Base-by-base conservation (phyloP, 1,140 invertebrate species). In the Drosophila kikkawai region DNA sequence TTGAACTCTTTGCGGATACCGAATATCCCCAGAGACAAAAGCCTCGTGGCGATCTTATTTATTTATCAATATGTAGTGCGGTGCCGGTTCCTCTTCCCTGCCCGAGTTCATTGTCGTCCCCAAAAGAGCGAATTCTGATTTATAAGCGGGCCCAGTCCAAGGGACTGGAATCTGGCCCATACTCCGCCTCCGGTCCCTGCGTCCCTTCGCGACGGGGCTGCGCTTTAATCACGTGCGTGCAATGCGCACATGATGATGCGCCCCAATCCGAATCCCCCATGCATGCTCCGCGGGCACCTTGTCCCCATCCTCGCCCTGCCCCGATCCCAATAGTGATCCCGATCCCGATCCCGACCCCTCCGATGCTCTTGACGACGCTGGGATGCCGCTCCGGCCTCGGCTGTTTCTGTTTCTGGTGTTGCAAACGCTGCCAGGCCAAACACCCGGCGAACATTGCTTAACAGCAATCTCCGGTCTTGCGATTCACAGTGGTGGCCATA, bases 171-270 rank as follows among this genome's bases (percentile, higher is more conserved):
- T 56, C 47, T 44, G 13, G 42, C 42, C 12, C 29, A 15, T 17
- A 9, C 44, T 36, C 22, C 36, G 34, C 36, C 59, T 15, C 9
- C 9, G 17, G 8, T 11, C 50, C 47, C 26, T 39, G 53, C 45
- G 9, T 42, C 44, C 65, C 32, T 53, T 61, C 84, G 68, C 83
- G 79, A 84, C 85, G 83, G 84, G 85, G 74, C 85, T 90, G 86
- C 85, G 82, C 84, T 88, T 88, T 90, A 88, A 88, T 88, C 84
- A 88, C 84, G 84, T 90, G 84, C 84, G 84, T 88, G 84, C 85
- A 90, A 79, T 81, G 81, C 66, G 81, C 85, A 88, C 79, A 88
- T 88, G 84, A 88, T 79, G 84, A 90, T 85, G 86, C 75, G 69
- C 75, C 74, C 77, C 71, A 87, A 71, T 80, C 64, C 65, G 55